These are phyloP conservation scores for Brachionus rubens DNA, from an alignment of 1,140 invertebrate genomes.

Conservation along the genomic window DNA sequence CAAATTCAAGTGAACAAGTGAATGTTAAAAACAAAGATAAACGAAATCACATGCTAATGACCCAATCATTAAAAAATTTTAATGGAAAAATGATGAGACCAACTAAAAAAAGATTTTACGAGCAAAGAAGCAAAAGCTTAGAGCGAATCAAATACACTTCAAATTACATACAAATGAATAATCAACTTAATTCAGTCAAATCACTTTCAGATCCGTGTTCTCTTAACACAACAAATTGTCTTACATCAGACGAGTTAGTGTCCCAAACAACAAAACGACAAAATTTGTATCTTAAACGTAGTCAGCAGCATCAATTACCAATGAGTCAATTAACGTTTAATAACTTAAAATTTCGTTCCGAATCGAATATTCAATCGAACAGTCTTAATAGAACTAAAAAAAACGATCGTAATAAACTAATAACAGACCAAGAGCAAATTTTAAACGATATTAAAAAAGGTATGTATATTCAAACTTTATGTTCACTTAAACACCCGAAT, in stretches of 20 bases:
- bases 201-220: constrained; percentile 12
- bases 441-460: constrained; percentile 18
- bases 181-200: neutral
- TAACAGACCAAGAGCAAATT: neutral
- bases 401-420: neutral
- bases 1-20: neutral
- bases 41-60: neutral
- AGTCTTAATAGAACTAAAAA: neutral
- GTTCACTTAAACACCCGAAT: too few relatives aligned
- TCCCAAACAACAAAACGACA: neutral
- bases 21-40: neutral
- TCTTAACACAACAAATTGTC: too few relatives aligned
- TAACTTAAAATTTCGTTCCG: constrained; percentile 13
- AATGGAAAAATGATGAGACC: neutral
- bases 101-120: constrained; percentile 29
- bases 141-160: constrained; percentile 34
- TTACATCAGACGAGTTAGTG: neutral
- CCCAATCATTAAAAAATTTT: neutral
- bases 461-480: neutral
- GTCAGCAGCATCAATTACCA: neutral
- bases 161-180: neutral
- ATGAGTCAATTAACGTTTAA: neutral
- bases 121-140: constrained; percentile 20
- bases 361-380: neutral
- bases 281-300: constrained; percentile 22